Evolutionary conservation across 2,797 vertebrate species (phyloP), one percentile per base, ranked within the genome.

Genomic region (Threskiornis aethiopicus): DNA sequence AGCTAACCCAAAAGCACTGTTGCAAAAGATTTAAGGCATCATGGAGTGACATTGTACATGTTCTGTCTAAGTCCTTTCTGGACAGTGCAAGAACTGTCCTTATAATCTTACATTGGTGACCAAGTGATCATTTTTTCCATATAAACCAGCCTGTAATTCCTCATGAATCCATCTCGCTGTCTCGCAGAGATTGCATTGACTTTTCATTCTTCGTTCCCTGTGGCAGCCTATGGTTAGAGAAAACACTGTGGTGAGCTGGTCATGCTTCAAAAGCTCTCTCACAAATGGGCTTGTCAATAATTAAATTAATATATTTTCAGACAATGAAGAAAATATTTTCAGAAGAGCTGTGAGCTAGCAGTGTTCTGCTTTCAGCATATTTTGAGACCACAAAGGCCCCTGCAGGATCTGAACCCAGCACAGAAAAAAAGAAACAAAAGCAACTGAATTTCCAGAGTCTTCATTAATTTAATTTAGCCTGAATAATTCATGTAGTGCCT

Each of bases 261-360:
- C 84, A 87, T 10, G 57, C 86, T 90, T 95, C 96, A 93, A 42
- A 52, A 93, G 78, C 75, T 85, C 52, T 80, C 79, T 92, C 90
- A 96, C 78, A 96, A 93, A 93, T 83, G 76, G 59, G 72, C 90
- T 95, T 29, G 44, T 96, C 95, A 95, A 94, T 96, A 96, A 97
- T 97, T 96, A 87, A 96, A 95, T 96, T 97, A 94, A 96, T 94
- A 89, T 87, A 71, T 96, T 94, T 96, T 85, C 90, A 96, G 94
- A 95, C 93, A 93, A 94, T 44, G 84, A 90, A 80, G 95, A 91
- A 94, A 97, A 87, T 93, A 93, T 75, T 93, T 95, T 83, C 92
- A 85, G 75, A 89, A 85, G 76, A 66, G 69, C 71, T 92, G 86
- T 77, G 81, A 94, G 61, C 52, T 76, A 66, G 42, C 37, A 84